These are phyloP conservation scores for Acromyrmex echinatior DNA, from an alignment of 1,140 invertebrate genomes.

Conservation along the genomic window DNA sequence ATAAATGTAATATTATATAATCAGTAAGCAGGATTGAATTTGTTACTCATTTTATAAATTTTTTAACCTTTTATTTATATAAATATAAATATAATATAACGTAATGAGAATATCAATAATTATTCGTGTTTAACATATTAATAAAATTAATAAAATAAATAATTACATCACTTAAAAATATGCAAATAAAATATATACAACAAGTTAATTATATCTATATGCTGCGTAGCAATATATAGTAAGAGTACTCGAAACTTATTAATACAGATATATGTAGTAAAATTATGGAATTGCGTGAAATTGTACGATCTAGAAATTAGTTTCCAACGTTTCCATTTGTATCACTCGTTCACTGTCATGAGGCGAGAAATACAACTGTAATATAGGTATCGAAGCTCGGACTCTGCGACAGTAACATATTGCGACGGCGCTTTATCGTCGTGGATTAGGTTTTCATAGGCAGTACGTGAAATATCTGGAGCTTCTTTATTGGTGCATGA, in stretches of 20 bases:
- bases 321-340: slow-evolving; percentile 52
- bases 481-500: slow-evolving; percentile 46
- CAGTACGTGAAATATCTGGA: slow-evolving; percentile 56
- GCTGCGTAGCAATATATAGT: neutral
- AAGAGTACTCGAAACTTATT: neutral
- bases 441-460: slow-evolving; percentile 64
- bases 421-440: slow-evolving; percentile 58
- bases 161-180: slow-evolving; percentile 13
- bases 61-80: neutral
- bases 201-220: neutral
- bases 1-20: neutral
- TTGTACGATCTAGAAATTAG: slow-evolving; percentile 56
- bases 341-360: slow-evolving; percentile 60
- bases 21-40: neutral
- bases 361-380: slow-evolving; percentile 48
- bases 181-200: neutral
- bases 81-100: neutral
- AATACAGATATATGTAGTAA: slow-evolving; percentile 18
- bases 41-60: neutral
- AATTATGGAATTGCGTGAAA: slow-evolving; percentile 52
- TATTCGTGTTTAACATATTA: neutral
- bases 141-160: neutral
- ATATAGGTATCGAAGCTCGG: slow-evolving; percentile 53
- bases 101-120: slow-evolving; percentile 8
- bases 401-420: slow-evolving; percentile 55